Base-by-base conservation (phyloP, 2,888 invertebrate genomes). In the Macaria notata region DNA sequence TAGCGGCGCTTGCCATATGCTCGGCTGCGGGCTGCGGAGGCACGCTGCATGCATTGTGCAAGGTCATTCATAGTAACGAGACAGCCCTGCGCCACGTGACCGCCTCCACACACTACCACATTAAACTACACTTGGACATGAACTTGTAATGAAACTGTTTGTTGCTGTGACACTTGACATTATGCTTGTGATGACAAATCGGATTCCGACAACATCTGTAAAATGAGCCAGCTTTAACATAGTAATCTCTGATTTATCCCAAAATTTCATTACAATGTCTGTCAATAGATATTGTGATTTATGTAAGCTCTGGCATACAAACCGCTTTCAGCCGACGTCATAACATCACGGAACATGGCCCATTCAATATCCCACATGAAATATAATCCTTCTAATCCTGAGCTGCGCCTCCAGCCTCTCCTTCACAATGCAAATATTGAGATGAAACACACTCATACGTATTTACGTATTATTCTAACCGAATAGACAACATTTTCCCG, bases 71-170 rank as follows among this genome's bases (percentile, higher is more conserved):
- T 33, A 44, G 56, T 48, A 53, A 48, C 49, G 52, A 54, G 56
- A 29, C 51, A 56, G 9, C 47, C 54, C 56, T 56, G 53, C 8
- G 38, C 47, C 47, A 52, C 64, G 60, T 59, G 64, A 43, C 59
- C 33, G 30, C 4, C 9, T 19, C 19, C 19, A 19, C 19, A 19
- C 19, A 19, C 19, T 19, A 19, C 19, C 19, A 19, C 19, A 19
- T 19, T 19, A 19, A 1, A 19, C 19, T 19, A 19, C 19, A 19
- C 19, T 19, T 19, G 19, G 19, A 19, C 19, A 19, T 19, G 19
- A 19, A 19, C 19, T 19, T 19, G 19, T 19, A 19, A 19, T 19
- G 19, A 19, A 19, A 19, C 19, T 19, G 19, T 19, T 19, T 19
- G 19, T 19, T 19, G 2, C 19, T 19, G 19, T 19, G 19, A 19